Evolutionary conservation across 2,113 vertebrate species (phyloP), one percentile per base, ranked within the genome.

Genomic region (Emydura subglobosa): DNA sequence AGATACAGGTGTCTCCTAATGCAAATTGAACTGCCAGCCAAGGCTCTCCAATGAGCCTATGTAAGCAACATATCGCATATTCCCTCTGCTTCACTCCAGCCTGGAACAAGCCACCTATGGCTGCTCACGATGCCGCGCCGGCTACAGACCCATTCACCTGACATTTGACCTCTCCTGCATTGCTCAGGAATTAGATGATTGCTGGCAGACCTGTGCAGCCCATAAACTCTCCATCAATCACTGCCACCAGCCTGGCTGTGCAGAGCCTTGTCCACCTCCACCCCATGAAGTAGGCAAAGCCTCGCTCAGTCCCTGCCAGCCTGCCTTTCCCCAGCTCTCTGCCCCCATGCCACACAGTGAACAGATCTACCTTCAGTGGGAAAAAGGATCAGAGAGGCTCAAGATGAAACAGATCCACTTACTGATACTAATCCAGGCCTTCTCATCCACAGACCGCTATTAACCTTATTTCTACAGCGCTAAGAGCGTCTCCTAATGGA

Each of bases 1-100:
- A 0, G 17, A 16, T 5, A 7, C 2, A 5, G 5, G 17, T 21
- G 5, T n/a, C 68, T 42, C 27, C 19, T 19, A 47, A 34, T 24
- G 5, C 3, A 29, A 24, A 61, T n/a, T 61, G 39, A 5, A 44
- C 39, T 76, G 39, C 25, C 54, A 76, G 72, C 6, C 39, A 5
- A 24, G 17, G 79, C 50, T 34, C 2, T 25, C 24, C 10, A 5
- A 44, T 47, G 72, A 39, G 17, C 12, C 27, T 57, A 12, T 17
- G 27, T 49, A 34, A 22, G 31, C 34, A 34, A 12, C 31, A 21
- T 50, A 84, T 24, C 13, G 17, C 7, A 10, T 16, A 14, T 68
- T 5, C 6, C 47, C 5, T 68, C 12, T 76, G 14, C 6, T 31
- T 84, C 24, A 22, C 47, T 7, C 24, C 2, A 2, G 21, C n/a